Percentiles rank a stretch among this genome's conserved stretches.
Conservation (phyloP, 92 coral and sea anemone species). For the Umimayanthus chanpuru region DNA sequence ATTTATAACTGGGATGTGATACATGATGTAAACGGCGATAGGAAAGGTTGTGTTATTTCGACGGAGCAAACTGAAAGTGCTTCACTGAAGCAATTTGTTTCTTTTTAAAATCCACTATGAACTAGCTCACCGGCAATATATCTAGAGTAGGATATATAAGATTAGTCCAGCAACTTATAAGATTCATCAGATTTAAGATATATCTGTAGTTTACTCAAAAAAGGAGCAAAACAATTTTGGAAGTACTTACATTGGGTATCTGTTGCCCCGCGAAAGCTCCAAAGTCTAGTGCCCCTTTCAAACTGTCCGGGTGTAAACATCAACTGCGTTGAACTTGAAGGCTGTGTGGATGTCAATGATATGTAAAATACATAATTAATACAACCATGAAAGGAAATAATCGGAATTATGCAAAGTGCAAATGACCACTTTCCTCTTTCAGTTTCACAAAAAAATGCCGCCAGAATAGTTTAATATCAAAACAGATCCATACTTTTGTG, state of each 20-base stretch:
- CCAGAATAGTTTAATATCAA: conserved; percentile 35
- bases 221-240: not conserved
- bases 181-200: not conserved
- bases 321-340: not conserved
- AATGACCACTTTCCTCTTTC: conserved; percentile 27
- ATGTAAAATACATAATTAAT: conserved; percentile 40
- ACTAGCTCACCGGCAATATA: not conserved
- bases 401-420: conserved; percentile 33
- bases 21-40: not conserved
- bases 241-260: not conserved
- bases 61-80: not conserved
- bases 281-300: not conserved
- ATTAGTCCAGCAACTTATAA: not conserved
- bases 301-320: not conserved
- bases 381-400: conserved; percentile 25
- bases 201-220: not conserved
- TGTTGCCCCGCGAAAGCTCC: not conserved
- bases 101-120: not conserved
- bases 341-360: not conserved
- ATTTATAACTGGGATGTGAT: not conserved
- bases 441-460: conserved; percentile 42
- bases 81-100: not conserved
- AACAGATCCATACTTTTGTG: conserved; percentile 33
- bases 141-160: not conserved
- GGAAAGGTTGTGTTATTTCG: not conserved